phyloP scores from a whole-genome alignment of 2,888 invertebrate genomes.

The Hyles lineata region DNA sequence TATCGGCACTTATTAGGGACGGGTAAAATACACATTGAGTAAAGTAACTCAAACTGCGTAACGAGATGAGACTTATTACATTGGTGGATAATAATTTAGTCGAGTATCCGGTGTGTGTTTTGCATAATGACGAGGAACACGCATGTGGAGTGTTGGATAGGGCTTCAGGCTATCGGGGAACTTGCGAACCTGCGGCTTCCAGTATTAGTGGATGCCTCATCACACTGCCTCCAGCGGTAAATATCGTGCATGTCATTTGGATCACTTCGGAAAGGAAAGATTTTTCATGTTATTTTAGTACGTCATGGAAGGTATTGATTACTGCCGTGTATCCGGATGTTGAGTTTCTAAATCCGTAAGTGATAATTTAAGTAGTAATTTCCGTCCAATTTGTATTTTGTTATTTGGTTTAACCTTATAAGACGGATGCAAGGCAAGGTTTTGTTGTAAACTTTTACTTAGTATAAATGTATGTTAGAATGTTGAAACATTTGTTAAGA shows the following conservation, averaged over 20 bases:
- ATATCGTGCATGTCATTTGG: conserved; percentile 54
- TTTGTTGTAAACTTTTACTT: not conserved
- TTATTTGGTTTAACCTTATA: not conserved
- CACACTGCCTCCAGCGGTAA: conserved; percentile 47
- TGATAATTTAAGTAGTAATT: not conserved
- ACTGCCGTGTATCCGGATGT: conserved; percentile 24
- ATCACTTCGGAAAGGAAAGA: conserved; percentile 38
- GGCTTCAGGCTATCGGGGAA: conserved; percentile 52
- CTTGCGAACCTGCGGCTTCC: conserved; percentile 50
- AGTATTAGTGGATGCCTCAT: conserved; percentile 51
- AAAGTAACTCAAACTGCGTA: conserved; percentile 51
- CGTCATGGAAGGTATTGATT: conserved; percentile 30
- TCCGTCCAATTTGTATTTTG: conserved; percentile 1
- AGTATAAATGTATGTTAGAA: not conserved
- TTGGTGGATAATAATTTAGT: conserved; percentile 61
- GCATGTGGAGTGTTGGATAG: conserved; percentile 54
- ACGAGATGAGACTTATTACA: conserved; percentile 64
- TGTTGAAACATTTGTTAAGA: conserved; percentile 16
- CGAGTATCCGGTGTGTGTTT: conserved; percentile 73
- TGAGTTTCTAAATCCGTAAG: not conserved
- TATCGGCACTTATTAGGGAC: conserved; percentile 33
- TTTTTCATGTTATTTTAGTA: not conserved
- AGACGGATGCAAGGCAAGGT: not conserved
- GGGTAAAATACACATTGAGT: conserved; percentile 52
- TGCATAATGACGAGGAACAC: conserved; percentile 67